phyloP scores from a whole-genome alignment of 2,113 vertebrate species.

The Machaerirhynchus nigripectus region DNA sequence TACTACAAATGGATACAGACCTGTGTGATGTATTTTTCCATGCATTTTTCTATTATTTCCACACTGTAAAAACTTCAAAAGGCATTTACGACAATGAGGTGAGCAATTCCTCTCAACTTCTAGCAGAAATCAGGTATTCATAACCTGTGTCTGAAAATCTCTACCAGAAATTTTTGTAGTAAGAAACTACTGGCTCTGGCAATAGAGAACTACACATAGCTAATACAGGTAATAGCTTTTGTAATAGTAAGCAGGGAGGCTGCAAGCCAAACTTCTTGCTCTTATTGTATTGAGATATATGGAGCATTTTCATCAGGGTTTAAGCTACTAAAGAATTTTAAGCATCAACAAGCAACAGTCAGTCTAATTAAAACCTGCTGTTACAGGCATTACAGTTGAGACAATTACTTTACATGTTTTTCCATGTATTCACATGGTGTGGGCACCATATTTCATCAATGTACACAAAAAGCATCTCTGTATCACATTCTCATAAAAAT shows the following conservation, averaged over 20 bases:
- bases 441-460: neutral
- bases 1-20: neutral
- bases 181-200: neutral
- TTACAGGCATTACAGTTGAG: neutral
- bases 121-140: neutral
- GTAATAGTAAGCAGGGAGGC: neutral
- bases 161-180: neutral
- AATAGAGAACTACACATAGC: neutral
- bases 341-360: neutral
- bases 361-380: neutral
- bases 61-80: neutral
- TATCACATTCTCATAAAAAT: neutral
- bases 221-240: neutral
- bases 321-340: neutral
- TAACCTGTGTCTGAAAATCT: neutral
- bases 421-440: neutral
- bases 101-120: neutral
- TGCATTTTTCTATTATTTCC: neutral
- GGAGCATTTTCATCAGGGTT: neutral
- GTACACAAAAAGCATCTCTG: neutral
- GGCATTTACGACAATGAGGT: neutral
- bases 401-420: neutral
- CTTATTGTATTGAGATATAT: neutral
- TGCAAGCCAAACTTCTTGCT: neutral
- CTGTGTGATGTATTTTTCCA: neutral